Evolutionary conservation across 2,113 vertebrate genomes (phyloP).

Genomic region (Caranx ignobilis): DNA sequence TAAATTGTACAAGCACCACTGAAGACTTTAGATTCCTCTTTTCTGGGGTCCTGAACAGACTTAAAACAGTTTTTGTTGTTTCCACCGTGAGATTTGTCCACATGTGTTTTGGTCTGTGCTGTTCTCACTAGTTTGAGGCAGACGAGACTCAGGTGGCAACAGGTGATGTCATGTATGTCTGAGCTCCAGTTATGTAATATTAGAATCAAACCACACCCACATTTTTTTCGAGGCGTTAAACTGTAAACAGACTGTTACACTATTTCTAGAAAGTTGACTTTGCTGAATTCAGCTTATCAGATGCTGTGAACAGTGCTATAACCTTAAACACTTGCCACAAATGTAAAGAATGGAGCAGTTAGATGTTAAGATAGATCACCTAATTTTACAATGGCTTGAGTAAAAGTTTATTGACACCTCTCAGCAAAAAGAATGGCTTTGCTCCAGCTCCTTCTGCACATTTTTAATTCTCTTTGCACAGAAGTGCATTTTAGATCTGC

Average conservation of each 20-base stretch:
- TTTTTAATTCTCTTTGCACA: slow-evolving; percentile 9
- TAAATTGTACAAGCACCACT: too few relatives aligned
- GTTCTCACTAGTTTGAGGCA: background rate
- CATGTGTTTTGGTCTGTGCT: background rate
- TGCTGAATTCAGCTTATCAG: background rate
- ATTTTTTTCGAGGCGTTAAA: background rate
- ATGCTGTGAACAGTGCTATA: background rate
- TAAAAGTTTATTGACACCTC: slow-evolving; percentile 34
- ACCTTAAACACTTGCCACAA: background rate
- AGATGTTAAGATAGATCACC: slow-evolving; percentile 6
- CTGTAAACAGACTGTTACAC: background rate
- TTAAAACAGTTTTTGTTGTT: background rate
- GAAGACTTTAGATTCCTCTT: background rate
- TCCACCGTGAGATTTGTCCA: background rate
- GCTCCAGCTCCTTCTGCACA: slow-evolving; percentile 12
- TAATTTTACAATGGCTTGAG: slow-evolving; percentile 15
- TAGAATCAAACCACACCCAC: too few relatives aligned
- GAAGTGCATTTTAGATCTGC: slow-evolving; percentile 16
- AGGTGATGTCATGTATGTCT: background rate
- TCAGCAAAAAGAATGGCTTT: background rate
- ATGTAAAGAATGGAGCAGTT: background rate
- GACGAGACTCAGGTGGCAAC: background rate
- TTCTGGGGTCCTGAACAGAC: background rate
- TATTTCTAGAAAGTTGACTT: background rate
- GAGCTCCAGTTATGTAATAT: background rate